Base-by-base conservation (phyloP, 1,140 invertebrate species). In the Polypedilum vanderplanki region DNA sequence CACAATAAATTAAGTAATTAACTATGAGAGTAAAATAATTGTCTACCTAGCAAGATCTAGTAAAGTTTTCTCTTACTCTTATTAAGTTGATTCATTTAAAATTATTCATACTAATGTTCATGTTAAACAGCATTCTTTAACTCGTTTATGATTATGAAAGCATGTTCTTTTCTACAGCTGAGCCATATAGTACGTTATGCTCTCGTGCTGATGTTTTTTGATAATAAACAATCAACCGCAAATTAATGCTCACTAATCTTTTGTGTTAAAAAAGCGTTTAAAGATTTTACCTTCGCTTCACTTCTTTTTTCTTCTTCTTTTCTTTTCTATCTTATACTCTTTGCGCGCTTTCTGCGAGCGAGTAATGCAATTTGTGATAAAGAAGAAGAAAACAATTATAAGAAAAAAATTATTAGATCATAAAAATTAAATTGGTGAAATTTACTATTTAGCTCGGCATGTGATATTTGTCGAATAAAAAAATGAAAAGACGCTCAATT, bases 61-160 rank as follows among this genome's bases (percentile, higher is more conserved):
- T n/a, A n/a, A n/a, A n/a, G n/a, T n/a, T n/a, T 33, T 33, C 3
- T 57, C 3, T 46, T 57, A 57, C 15, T 3, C 15, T 46, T 46
- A 10, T 46, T n/a, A n/a, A n/a, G 12, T n/a, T 57, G 46, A 57
- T 57, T n/a, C 15, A 15, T n/a, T n/a, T 57, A 12, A 57, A 57
- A n/a, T 57, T 57, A 57, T 57, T 12, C 46, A 57, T 57, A n/a
- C n/a, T n/a, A n/a, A n/a, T 57, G 12, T 57, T 57, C 46, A 15
- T 57, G 46, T 57, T n/a, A 4, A 57, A 57, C 46, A 57, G 15
- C 46, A 57, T 57, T 57, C 46, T 57, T 57, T 57, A 12, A 57
- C 46, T 57, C n/a, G 46, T 57, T n/a, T 57, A n/a, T 57, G 46
- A 57, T 57, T 57, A 57, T 57, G 46, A 57, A 57, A 57, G 46